These are phyloP conservation scores for Sipha flava DNA, from an alignment of 1,140 invertebrate genomes.

Conservation along the genomic window DNA sequence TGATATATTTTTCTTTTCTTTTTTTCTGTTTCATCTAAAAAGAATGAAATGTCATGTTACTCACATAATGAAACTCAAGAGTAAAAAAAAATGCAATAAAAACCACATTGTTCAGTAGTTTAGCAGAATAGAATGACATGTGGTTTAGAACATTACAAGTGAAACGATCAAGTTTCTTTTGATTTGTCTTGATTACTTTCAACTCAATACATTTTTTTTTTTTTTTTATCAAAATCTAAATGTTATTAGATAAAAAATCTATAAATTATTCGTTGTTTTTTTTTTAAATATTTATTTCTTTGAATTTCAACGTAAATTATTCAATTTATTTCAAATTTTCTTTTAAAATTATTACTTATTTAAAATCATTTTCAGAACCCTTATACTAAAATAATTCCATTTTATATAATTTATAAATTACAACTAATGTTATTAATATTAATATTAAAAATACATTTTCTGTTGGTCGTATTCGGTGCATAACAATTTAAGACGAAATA, in stretches of 20 bases:
- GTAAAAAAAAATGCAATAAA: constrained; percentile 17
- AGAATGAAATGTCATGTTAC: constrained; percentile 21
- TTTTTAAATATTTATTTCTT: too few species aligned
- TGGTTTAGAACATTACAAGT: neutral
- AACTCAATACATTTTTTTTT: neutral
- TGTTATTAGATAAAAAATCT: neutral
- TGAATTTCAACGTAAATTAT: too few species aligned
- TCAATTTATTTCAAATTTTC: too few species aligned
- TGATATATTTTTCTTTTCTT: neutral
- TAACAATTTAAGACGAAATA: neutral
- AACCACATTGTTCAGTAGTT: constrained; percentile 6
- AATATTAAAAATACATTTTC: too few species aligned
- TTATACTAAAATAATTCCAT: too few species aligned
- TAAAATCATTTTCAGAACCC: too few species aligned
- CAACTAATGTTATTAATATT: too few species aligned
- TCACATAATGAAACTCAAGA: constrained; percentile 21
- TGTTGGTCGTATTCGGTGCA: too few species aligned
- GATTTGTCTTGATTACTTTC: neutral
- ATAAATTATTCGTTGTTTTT: too few species aligned
- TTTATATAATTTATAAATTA: too few species aligned
- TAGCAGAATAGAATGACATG: constrained; percentile 3
- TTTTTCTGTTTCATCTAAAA: neutral
- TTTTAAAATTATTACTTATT: too few species aligned
- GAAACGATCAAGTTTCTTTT: neutral
- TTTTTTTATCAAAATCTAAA: neutral